Percentiles rank a stretch among this genome's conserved stretches.
Conservation (phyloP, 2,888 invertebrate genomes). For the Cheilosia impressa region DNA sequence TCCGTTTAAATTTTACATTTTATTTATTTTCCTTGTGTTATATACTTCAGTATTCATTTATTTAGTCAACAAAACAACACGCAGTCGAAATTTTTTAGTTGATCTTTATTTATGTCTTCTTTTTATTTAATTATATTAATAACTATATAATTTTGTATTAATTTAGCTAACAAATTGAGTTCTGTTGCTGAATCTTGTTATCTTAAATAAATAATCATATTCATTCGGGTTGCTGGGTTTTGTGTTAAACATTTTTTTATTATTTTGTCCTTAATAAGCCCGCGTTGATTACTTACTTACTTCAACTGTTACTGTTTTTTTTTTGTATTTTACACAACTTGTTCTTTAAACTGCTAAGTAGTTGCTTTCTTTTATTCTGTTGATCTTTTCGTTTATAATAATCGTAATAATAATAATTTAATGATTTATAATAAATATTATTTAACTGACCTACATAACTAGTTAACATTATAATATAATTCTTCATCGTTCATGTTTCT, state of each 20-base stretch:
- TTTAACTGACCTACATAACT: constrained; percentile 83
- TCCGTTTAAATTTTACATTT: constrained; percentile 52
- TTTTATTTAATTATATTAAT: constrained; percentile 60
- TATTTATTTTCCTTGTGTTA: constrained; percentile 28
- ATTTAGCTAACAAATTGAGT: constrained; percentile 63
- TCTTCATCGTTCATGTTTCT: constrained; percentile 78
- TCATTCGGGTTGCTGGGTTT: constrained; percentile 79
- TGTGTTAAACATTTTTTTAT: constrained; percentile 76
- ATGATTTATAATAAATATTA: constrained; percentile 79
- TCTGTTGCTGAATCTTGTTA: constrained; percentile 76
- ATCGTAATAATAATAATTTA: constrained; percentile 76
- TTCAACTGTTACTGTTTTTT: constrained; percentile 58
- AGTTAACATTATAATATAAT: constrained; percentile 82
- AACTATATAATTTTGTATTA: constrained; percentile 56
- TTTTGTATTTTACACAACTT: constrained; percentile 77
- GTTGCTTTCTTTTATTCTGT: constrained; percentile 67
- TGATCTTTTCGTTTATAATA: constrained; percentile 70
- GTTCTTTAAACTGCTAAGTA: constrained; percentile 76
- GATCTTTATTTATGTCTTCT: constrained; percentile 63
- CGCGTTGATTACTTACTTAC: constrained; percentile 76
- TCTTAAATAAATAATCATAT: constrained; percentile 80
- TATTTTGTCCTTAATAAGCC: constrained; percentile 68
- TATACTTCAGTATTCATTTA: constrained; percentile 33
- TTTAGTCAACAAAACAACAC: constrained; percentile 80
- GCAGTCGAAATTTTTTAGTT: constrained; percentile 79